Conservation (phyloP, 92 coral and sea anemone genomes). For the Bergia sp. region DNA sequence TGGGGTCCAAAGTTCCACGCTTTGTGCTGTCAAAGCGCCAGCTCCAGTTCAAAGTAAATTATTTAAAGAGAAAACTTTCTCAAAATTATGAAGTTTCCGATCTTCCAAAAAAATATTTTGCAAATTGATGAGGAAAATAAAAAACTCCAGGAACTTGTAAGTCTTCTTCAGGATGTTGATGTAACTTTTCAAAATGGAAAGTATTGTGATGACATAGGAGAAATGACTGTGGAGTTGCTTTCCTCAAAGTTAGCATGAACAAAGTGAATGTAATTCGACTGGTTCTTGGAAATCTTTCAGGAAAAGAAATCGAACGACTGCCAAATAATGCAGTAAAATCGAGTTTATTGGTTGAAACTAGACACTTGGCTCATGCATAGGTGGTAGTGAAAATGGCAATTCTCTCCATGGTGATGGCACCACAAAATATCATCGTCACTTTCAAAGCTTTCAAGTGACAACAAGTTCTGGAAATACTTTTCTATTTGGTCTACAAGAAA, state of each 20-base stretch:
- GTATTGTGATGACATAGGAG: conserved; percentile 44
- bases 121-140: too few species aligned
- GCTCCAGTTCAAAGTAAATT: too few species aligned
- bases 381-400: conserved; percentile 35
- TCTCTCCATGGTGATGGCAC: conserved; percentile 42
- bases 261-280: conserved; percentile 38
- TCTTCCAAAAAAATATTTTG: too few species aligned
- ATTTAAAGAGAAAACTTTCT: not conserved
- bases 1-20: too few species aligned
- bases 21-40: too few species aligned
- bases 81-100: too few species aligned
- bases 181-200: not conserved
- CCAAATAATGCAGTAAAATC: conserved; percentile 44
- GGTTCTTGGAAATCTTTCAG: conserved; percentile 23
- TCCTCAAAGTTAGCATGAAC: conserved; percentile 39
- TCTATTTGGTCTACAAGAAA: conserved; percentile 9
- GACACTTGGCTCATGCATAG: conserved; percentile 31
- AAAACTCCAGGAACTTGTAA: too few species aligned
- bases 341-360: conserved; percentile 37
- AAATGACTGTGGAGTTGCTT: conserved; percentile 36
- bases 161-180: too few species aligned
- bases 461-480: conserved; percentile 40
- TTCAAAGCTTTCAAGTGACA: conserved; percentile 39
- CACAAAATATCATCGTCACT: conserved; percentile 44
- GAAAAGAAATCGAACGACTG: conserved; percentile 31